phyloP scores from a whole-genome alignment of 2,113 vertebrate genomes.

The Galbula dea region DNA sequence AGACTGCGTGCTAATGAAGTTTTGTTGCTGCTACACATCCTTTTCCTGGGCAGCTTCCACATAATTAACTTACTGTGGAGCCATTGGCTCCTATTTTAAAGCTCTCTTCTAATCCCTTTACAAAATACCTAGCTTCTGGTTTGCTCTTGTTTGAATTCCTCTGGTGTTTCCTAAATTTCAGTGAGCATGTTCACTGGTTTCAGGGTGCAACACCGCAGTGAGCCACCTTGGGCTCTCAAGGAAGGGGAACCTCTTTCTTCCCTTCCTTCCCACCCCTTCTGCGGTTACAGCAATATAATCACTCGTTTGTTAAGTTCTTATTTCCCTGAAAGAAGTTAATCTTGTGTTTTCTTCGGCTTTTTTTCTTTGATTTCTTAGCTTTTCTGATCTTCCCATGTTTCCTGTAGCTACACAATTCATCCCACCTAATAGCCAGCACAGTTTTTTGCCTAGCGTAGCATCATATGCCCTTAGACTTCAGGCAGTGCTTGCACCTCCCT shows the following conservation, averaged over 20 bases:
- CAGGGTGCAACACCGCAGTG: not conserved
- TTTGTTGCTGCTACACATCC: not conserved
- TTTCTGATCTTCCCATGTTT: not conserved
- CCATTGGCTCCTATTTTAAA: not conserved
- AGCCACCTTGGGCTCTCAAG: not conserved
- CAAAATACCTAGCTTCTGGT: not conserved
- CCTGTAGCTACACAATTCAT: not conserved
- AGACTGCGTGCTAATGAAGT: not conserved
- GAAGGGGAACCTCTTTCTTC: not conserved
- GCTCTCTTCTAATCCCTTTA: not conserved
- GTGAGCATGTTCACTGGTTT: not conserved
- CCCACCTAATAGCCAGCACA: not conserved
- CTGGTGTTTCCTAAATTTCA: not conserved
- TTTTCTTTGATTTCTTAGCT: not conserved
- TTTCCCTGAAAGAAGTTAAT: not conserved
- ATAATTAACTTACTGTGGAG: not conserved
- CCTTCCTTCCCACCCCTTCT: not conserved
- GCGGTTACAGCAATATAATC: not conserved
- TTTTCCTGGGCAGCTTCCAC: not conserved
- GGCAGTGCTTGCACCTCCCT: not conserved
- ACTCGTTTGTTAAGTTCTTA: not conserved
- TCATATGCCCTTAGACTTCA: accelerated
- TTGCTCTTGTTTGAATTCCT: not conserved
- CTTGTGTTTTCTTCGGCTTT: not conserved
- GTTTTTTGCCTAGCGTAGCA: accelerated